phyloP scores from a whole-genome alignment of 2,113 vertebrate species.

The Hemibagrus wyckioides region DNA sequence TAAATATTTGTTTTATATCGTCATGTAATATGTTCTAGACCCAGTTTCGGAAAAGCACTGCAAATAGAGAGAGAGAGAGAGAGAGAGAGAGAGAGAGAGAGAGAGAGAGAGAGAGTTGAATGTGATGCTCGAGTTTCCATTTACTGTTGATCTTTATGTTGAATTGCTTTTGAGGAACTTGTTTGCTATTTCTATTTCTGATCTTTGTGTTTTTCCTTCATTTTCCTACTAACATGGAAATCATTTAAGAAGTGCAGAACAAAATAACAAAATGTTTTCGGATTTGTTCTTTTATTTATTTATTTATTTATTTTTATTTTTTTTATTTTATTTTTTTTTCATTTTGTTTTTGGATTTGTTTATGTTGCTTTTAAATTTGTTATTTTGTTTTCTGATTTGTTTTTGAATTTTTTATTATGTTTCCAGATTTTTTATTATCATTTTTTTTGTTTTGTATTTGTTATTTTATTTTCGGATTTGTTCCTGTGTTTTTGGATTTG shows the following conservation, averaged over 20 bases:
- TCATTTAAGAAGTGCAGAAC: neutral
- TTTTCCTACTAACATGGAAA: neutral
- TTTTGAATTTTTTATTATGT: too few relatives aligned
- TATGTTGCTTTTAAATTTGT: too few relatives aligned
- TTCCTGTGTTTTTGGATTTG: too few relatives aligned
- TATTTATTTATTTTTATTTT: too few relatives aligned
- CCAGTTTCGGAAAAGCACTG: neutral
- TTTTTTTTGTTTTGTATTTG: too few relatives aligned
- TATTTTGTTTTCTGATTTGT: too few relatives aligned
- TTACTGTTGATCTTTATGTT: neutral
- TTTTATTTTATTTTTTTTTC: too few relatives aligned
- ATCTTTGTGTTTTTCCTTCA: neutral
- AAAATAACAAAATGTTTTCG: too few relatives aligned
- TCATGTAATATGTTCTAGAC: neutral
- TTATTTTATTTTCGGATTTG: too few relatives aligned
- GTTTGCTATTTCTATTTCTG: neutral
- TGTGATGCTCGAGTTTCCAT: neutral
- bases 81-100: neutral
- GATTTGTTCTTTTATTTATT: too few relatives aligned
- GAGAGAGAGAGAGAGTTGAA: neutral
- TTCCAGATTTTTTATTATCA: too few relatives aligned
- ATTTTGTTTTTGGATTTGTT: too few relatives aligned
- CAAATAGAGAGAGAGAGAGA: neutral
- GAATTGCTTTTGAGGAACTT: neutral
- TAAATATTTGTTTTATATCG: neutral